phyloP scores from a whole-genome alignment of 2,797 vertebrate species.

The Pangasius macronema region DNA sequence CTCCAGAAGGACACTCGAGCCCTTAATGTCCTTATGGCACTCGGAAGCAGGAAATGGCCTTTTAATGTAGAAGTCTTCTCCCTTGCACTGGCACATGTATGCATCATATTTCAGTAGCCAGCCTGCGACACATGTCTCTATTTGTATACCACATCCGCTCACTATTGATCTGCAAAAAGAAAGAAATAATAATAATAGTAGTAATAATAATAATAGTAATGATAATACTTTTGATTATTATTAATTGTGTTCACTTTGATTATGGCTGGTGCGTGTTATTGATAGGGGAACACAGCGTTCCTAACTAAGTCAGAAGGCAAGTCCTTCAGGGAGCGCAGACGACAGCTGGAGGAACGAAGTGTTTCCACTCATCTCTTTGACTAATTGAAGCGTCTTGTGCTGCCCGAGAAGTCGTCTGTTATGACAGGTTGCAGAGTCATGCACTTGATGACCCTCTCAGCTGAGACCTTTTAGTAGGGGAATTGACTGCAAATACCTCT shows the following conservation, averaged over 20 bases:
- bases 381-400: constrained; percentile 47
- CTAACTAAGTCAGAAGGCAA: constrained; percentile 24
- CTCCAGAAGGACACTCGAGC: constrained; percentile 53
- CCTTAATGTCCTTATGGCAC: constrained; percentile 56
- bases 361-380: constrained; percentile 39
- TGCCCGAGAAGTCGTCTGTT: constrained; percentile 27
- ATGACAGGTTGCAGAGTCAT: constrained; percentile 29
- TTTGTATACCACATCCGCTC: constrained; percentile 47
- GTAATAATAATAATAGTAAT: neutral
- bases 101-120: constrained; percentile 48
- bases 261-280: constrained; percentile 23
- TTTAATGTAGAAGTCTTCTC: constrained; percentile 47
- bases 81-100: constrained; percentile 41
- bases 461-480: neutral
- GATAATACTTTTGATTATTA: neutral
- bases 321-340: constrained; percentile 18
- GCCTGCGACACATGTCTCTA: constrained; percentile 38
- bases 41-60: constrained; percentile 56
- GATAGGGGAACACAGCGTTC: constrained; percentile 21
- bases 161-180: constrained; percentile 27
- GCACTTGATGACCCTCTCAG: constrained; percentile 20
- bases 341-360: constrained; percentile 50
- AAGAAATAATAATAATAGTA: neutral
- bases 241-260: constrained; percentile 34
- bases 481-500: neutral